Base-by-base conservation (phyloP, 2,888 invertebrate species). In the Andrena dorsata region DNA sequence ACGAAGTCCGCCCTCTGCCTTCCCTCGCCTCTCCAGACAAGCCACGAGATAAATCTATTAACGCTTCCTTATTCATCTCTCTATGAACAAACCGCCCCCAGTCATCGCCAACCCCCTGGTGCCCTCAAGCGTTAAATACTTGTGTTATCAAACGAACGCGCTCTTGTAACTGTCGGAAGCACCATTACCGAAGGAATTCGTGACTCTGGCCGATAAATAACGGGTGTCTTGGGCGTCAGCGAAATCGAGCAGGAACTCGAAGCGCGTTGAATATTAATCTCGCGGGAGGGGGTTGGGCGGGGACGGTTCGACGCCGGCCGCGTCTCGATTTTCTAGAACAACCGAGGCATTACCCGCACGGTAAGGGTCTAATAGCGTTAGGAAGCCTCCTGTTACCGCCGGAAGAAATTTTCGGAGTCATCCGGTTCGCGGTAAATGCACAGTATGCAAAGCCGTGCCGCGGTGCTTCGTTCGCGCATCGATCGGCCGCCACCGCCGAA, bases 301-400 rank as follows among this genome's bases (percentile, higher is more conserved):
- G 3, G 10, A n/a, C n/a, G 70, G 41, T 60, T 51, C 41, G 70
- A 53, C 51, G 41, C 26, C 49, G 20, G 47, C 58, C 71, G 51
- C 63, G 68, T 32, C 78, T 66, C 76, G 81, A 84, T 86, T 86
- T 82, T 86, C 86, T 84, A 63, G 84, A 79, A 65, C 79, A 82
- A 70, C 53, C 68, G 63, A 41, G 60, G 66, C 56, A 76, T 83
- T 82, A 82, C 53, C 65, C 35, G 41, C 61, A 35, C 30, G 68
- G 47, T 71, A 64, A 76, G 73, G 75, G 70, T 79, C 79, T 88
- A 88, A 88, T 85, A 63, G 80, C 68, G 82, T 86, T 80, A 83
- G 88, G 86, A 88, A 88, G 83, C 82, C 83, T 83, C 70, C 79
- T 78, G 78, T 88, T 88, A 88, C 85, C 83, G 80, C 75, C 85